Evolutionary conservation across 2,888 invertebrate species (phyloP), one percentile per base, ranked within the genome.

Genomic region (Opisthograptis luteolata): DNA sequence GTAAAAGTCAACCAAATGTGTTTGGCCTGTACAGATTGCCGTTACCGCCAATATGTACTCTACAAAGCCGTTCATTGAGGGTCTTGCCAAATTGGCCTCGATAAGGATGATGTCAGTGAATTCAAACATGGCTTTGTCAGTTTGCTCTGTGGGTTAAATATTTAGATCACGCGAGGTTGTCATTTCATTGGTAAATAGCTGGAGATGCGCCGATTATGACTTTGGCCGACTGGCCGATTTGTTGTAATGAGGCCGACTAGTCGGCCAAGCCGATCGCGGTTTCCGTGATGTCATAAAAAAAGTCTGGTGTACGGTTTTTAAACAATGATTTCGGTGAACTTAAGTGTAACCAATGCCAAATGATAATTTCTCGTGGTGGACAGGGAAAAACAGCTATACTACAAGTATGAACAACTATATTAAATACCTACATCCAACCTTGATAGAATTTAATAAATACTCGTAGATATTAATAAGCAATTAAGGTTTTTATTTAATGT

Each of bases 61-160:
- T 5, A 8, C 7, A 17, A 31, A 25, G 34, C 25, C 25, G 42
- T 25, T 17, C 14, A n/a, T 25, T 25, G 14, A 17, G 20, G 78
- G 52, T 73, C 82, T 65, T 44, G 45, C 34, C 69, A 66, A 58
- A 62, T 52, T 80, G 78, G 84, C 64, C 62, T 51, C 27, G 76
- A 74, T 79, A 80, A 69, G 45, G 42, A 66, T 87, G 86, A 86
- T 85, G 86, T 86, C 86, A 87, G 60, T 40, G 32, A 34, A 39
- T 43, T n/a, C 12, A 43, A 53, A 50, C 47, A 54, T 42, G 44
- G 66, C 68, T 72, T 77, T 64, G 39, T 17, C 27, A 46, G 44
- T 48, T 60, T 52, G 62, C 62, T 67, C 65, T 67, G 64, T 40
- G 27, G 28, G 62, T 65, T 64, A 58, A 62, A 66, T 62, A 70